Evolutionary conservation across 23 tunicate genomes (phyloP), one percentile per base, ranked within the genome.

Genomic region (Styela plicata): DNA sequence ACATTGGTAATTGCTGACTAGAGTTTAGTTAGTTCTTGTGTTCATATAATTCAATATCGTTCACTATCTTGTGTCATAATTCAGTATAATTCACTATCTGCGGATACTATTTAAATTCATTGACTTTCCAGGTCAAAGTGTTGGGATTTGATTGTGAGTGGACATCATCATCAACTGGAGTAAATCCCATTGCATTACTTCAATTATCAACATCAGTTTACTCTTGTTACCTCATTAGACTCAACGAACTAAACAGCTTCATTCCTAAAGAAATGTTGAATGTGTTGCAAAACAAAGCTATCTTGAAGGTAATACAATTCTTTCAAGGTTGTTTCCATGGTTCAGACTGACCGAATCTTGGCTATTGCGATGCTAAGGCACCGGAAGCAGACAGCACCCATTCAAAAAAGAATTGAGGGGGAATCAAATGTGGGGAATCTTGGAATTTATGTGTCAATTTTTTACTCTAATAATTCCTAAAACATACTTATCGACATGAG

Each of bases 101-200:
- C 21, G n/a, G n/a, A 16, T 29, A 67, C 24, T 67, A 29, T 1
- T 67, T 29, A 16, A 16, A 67, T 25, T 34, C 35, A 28, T 71
- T 71, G 16, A 26, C 16, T 22, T 71, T 71, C 7, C 37, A 71
- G 98, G 84, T 93, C 17, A 82, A 86, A 71, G 66, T 88, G 20
- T 36, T 93, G 33, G 98, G 98, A 29, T 88, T 93, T 80, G 98
- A 93, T 69, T 93, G 98, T 82, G 98, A 93, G 57, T 93, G 98
- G 98, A 69, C 89, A 34, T 64, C 94, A 2, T 36, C 63, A 31
- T 27, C 61, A 1, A 34, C 64, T 25, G 70, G 57, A 26, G 70
- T 29, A 32, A 31, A 74, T 25, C 94, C 98, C 62, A 89, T 93
- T 29, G 87, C 98, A 17, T 63, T 93, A 62, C 69, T 93, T n/a